A percentile compares a stretch with the other conserved stretches of the same genome.
phyloP scores from a whole-genome alignment of 2,113 vertebrate genomes.

The Struthio camelus region DNA sequence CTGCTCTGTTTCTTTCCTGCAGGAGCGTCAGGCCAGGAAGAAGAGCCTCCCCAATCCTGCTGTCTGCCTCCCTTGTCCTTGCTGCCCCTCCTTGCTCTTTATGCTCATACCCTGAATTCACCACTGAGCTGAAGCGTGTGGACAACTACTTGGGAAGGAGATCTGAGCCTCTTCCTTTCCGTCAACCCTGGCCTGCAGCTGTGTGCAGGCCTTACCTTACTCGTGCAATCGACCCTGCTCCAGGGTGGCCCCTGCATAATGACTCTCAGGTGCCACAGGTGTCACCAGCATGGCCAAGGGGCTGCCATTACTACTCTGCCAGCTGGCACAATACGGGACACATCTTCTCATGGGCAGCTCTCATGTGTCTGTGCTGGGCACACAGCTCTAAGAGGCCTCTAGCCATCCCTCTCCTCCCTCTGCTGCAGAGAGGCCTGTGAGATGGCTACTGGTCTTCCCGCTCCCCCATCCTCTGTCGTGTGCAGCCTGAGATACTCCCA shows the following conservation, averaged over 20 bases:
- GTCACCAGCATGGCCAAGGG: not conserved
- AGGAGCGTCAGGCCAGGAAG: not conserved
- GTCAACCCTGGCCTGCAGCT: not conserved
- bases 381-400: not conserved
- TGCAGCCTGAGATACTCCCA: not conserved
- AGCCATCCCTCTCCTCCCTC: not conserved
- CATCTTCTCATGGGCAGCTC: not conserved
- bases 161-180: not conserved
- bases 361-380: not conserved
- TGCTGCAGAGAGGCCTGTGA: not conserved
- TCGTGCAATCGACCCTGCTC: not conserved
- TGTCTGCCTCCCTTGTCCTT: not conserved
- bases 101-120: not conserved
- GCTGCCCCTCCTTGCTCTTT: not conserved
- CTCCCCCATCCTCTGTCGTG: rapidly evolving
- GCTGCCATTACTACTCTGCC: not conserved
- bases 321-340: no score
- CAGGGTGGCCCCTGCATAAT: rapidly evolving
- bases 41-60: not conserved
- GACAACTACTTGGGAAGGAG: not conserved
- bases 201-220: not conserved
- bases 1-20: slow-evolving; percentile 10
- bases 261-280: not conserved
- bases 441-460: not conserved
- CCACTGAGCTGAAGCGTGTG: not conserved